A percentile compares a stretch with the other conserved stretches of the same genome.
Evolutionary conservation across 2,797 vertebrate genomes (phyloP).

Genomic region (Enteromius unitaeniatus): DNA sequence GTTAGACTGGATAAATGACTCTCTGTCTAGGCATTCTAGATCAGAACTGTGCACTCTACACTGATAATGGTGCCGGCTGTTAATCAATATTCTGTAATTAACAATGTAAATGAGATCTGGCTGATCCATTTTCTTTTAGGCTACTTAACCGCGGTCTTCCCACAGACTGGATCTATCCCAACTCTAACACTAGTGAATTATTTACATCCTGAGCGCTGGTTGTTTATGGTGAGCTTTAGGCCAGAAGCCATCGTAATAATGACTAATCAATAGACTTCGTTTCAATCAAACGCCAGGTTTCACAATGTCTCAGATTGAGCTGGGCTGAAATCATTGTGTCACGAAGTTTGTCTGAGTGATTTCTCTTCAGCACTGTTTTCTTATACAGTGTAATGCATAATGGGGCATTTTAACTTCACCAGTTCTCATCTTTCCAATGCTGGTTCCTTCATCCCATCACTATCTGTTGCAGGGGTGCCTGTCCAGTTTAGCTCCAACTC

Average conservation of each 20-base stretch:
- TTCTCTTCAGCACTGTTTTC: background rate
- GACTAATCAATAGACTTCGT: conserved; percentile 2
- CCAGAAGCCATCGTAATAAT: background rate
- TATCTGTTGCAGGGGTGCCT: background rate
- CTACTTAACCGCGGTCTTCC: background rate
- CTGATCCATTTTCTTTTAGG: background rate
- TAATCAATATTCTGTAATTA: conserved; percentile 24
- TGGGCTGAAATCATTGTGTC: conserved; percentile 3
- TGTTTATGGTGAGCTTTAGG: conserved; percentile 15
- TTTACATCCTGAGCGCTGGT: background rate
- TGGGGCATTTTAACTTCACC: background rate
- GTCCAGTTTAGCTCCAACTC: no score
- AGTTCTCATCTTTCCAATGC: background rate
- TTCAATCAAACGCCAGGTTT: conserved; percentile 35
- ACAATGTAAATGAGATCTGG: background rate
- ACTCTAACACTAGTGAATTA: conserved; percentile 4
- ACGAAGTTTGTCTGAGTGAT: background rate
- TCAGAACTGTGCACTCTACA: conserved; percentile 3
- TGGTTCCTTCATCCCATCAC: background rate
- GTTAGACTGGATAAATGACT: background rate
- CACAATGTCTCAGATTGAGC: conserved; percentile 6
- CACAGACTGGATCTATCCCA: background rate
- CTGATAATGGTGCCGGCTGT: background rate
- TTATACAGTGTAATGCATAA: background rate
- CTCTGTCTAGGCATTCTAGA: background rate